A percentile compares a stretch with the other conserved stretches of the same genome.
Evolutionary conservation across 2,113 vertebrate species (phyloP).

Genomic region (Perca fluviatilis): DNA sequence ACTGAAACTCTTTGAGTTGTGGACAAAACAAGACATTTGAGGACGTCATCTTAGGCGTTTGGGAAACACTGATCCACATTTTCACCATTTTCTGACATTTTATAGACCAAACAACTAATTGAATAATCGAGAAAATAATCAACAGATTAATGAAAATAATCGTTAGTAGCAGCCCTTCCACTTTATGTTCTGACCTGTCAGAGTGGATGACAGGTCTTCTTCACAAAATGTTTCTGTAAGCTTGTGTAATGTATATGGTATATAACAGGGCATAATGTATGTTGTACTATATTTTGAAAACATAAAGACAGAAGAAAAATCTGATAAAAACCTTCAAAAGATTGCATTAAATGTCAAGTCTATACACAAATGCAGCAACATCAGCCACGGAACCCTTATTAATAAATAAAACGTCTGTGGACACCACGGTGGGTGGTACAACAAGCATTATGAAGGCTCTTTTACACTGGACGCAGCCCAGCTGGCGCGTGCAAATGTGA

Average conservation of each 20-base stretch:
- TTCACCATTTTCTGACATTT: too few species aligned
- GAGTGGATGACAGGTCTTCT: neutral
- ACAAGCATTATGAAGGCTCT: too few species aligned
- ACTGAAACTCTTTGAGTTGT: too few species aligned
- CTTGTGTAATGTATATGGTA: neutral
- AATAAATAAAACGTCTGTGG: neutral
- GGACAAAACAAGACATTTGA: too few species aligned
- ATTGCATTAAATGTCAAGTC: neutral
- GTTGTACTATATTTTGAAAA: neutral
- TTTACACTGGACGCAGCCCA: too few species aligned
- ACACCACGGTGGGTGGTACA: neutral
- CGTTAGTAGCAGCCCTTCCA: neutral
- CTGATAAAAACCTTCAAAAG: neutral
- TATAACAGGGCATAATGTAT: neutral
- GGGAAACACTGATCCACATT: too few species aligned
- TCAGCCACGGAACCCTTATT: neutral
- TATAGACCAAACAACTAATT: too few species aligned
- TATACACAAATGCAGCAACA: neutral
- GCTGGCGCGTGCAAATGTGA: too few species aligned
- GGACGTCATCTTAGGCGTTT: too few species aligned
- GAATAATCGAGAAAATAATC: too few species aligned
- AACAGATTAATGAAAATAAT: too few species aligned
- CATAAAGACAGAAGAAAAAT: neutral
- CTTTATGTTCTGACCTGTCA: neutral
- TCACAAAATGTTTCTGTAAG: conserved; percentile 3